These are phyloP conservation scores for Caenorhabditis wallacei DNA, from an alignment of 2,888 invertebrate genomes.

Conservation along the genomic window DNA sequence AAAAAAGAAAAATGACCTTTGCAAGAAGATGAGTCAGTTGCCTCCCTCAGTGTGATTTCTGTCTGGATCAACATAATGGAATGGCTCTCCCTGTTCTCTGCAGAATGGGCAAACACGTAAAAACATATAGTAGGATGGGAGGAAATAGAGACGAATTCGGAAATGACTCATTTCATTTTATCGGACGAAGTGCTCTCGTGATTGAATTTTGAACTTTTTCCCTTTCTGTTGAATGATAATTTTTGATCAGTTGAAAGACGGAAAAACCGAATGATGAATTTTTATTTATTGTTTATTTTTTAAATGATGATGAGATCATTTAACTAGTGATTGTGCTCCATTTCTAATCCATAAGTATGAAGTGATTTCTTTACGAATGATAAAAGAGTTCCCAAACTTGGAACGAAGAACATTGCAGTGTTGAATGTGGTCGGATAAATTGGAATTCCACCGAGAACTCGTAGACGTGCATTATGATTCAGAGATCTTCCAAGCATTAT, in stretches of 20 bases:
- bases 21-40: slow-evolving; percentile 9
- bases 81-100: slow-evolving; percentile 1
- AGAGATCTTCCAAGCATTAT: slow-evolving; percentile 15
- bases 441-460: slow-evolving; percentile 35
- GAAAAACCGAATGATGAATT: not conserved
- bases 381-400: slow-evolving; percentile 16
- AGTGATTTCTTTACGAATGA: slow-evolving; percentile 14
- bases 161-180: slow-evolving; percentile 21
- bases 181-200: slow-evolving; percentile 12
- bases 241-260: slow-evolving; percentile 5
- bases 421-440: slow-evolving; percentile 16
- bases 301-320: not conserved
- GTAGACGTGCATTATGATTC: slow-evolving; percentile 13
- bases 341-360: slow-evolving; percentile 20
- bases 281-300: slow-evolving; percentile 12
- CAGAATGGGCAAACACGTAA: slow-evolving; percentile 28
- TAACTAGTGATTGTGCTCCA: slow-evolving; percentile 4
- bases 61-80: slow-evolving; percentile 38
- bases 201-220: slow-evolving; percentile 2
- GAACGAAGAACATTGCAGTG: slow-evolving; percentile 21
- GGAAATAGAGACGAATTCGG: slow-evolving; percentile 2
- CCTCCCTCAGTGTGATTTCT: slow-evolving; percentile 37
- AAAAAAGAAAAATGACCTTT: not conserved
- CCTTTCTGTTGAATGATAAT: slow-evolving; percentile 1
- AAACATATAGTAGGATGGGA: slow-evolving; percentile 22